Percentiles rank a stretch among this genome's conserved stretches.
These are phyloP conservation scores for Cariama cristata DNA, from an alignment of 2,113 vertebrate genomes.

Conservation along the genomic window DNA sequence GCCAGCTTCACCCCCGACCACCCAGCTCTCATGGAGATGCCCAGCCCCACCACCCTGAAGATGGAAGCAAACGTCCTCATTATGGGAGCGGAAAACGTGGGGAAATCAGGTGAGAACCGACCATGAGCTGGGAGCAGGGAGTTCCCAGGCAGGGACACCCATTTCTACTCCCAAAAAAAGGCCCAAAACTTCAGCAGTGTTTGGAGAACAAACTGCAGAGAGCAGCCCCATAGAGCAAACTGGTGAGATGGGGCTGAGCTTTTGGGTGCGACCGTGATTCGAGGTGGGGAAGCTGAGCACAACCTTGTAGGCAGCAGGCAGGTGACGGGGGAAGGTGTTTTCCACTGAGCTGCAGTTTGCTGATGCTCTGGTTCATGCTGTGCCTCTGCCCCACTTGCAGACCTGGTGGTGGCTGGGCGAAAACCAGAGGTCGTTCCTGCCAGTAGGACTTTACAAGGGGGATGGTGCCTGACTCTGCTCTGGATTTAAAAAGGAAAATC, in stretches of 20 bases:
- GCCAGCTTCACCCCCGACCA: constrained; percentile 72
- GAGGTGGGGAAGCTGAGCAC: neutral
- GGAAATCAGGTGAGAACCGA: constrained; percentile 81
- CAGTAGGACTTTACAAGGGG: neutral
- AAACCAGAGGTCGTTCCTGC: neutral
- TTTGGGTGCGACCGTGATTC: neutral
- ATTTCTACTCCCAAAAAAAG: neutral
- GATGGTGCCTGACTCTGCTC: neutral
- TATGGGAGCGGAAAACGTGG: constrained; percentile 83
- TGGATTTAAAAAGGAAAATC: neutral
- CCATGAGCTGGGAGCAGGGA: neutral
- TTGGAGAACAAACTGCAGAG: neutral
- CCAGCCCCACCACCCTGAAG: constrained; percentile 33
- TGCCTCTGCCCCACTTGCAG: neutral
- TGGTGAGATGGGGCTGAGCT: neutral
- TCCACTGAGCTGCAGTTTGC: neutral
- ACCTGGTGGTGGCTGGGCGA: neutral
- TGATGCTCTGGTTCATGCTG: neutral
- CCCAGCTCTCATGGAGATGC: constrained; percentile 47
- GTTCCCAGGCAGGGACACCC: neutral
- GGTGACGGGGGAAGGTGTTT: neutral
- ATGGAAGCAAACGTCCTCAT: constrained; percentile 84
- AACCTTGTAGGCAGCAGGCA: neutral
- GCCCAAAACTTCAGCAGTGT: neutral
- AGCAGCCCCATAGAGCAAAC: neutral